phyloP scores from a whole-genome alignment of 2,797 vertebrate species.

The Falco berigora region DNA sequence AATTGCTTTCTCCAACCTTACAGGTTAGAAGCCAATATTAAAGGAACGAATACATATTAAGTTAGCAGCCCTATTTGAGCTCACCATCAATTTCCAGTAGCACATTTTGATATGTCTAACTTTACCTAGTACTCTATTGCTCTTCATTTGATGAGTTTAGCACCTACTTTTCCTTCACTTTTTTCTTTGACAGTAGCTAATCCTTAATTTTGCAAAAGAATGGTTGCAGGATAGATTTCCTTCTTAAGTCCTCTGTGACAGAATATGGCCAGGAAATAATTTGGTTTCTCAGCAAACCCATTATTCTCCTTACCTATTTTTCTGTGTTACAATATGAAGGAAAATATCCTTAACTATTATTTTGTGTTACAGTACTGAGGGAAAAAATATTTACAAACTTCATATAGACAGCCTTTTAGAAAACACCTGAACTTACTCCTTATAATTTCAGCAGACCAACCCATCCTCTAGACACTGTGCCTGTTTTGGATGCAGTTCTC shows the following conservation, averaged over 20 bases:
- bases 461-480: background rate
- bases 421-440: background rate
- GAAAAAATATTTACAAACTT: background rate
- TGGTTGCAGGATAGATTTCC: background rate
- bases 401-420: background rate
- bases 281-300: background rate
- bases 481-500: background rate
- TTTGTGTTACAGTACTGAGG: background rate
- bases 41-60: constrained; percentile 17
- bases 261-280: background rate
- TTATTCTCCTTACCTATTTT: background rate
- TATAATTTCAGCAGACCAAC: background rate
- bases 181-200: background rate
- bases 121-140: background rate
- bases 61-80: constrained; percentile 1
- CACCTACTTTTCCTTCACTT: background rate
- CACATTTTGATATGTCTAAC: background rate
- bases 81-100: constrained; percentile 6
- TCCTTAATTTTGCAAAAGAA: background rate
- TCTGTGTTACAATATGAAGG: background rate
- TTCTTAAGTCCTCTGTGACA: background rate
- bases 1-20: constrained; percentile 38
- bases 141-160: constrained; percentile 13
- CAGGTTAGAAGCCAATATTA: constrained; percentile 43
- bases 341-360: background rate